These are phyloP conservation scores for Dallia pectoralis DNA, from an alignment of 2,797 vertebrate species.

Conservation along the genomic window DNA sequence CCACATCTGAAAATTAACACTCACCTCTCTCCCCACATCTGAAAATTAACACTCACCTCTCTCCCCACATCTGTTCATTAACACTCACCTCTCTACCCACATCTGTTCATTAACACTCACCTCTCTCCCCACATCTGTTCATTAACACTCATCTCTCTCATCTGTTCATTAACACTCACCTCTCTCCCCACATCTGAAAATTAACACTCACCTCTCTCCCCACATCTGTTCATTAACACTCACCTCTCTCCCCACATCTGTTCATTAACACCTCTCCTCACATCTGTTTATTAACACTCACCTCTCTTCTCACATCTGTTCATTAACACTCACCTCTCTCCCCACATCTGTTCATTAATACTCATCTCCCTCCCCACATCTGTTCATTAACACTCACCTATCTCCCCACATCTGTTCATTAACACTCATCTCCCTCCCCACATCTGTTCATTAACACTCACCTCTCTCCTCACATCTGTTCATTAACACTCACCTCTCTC, in stretches of 20 bases:
- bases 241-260: slow-evolving; percentile 8
- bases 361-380: too few species aligned
- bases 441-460: slow-evolving; percentile 34
- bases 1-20: too few species aligned
- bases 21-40: slow-evolving; percentile 14
- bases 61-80: slow-evolving; percentile 44
- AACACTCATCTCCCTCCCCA: too few species aligned
- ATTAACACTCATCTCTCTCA: too few species aligned
- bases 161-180: background rate
- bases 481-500: too few species aligned
- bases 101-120: too few species aligned
- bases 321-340: slow-evolving; percentile 1
- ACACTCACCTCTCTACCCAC: slow-evolving; percentile 16
- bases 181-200: slow-evolving; percentile 20
- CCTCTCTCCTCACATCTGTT: slow-evolving; percentile 14
- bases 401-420: slow-evolving; percentile 23
- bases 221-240: slow-evolving; percentile 38
- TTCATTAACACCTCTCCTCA: too few species aligned
- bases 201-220: too few species aligned
- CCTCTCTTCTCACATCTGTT: slow-evolving; percentile 53
- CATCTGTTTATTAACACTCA: too few species aligned
- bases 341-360: too few species aligned
- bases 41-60: too few species aligned
- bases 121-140: too few species aligned
- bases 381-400: background rate